These are phyloP conservation scores for Siniperca obscura DNA, from an alignment of 2,797 vertebrate species.

Conservation along the genomic window DNA sequence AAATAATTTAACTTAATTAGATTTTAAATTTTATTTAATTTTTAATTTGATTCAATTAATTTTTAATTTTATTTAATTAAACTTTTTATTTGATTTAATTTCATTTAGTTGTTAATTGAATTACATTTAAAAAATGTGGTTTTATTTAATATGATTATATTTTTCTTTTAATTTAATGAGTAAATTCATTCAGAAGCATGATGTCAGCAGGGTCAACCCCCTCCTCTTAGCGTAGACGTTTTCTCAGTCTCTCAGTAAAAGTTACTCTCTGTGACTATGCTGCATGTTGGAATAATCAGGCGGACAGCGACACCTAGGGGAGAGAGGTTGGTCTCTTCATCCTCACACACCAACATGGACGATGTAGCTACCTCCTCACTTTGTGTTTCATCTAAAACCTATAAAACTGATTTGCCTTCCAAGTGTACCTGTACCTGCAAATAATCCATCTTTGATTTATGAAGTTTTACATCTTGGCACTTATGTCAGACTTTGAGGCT, in stretches of 20 bases:
- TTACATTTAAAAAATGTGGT: neutral
- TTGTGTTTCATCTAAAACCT: neutral
- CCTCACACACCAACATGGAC: neutral
- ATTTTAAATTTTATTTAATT: neutral
- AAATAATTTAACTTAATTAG: neutral
- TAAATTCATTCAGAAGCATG: neutral
- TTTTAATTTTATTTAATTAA: neutral
- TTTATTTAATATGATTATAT: neutral
- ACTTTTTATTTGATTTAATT: neutral
- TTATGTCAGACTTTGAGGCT: no score
- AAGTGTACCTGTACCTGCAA: neutral
- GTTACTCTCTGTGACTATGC: neutral
- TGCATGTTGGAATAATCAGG: slow-evolving; percentile 49
- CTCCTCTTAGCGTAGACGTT: neutral
- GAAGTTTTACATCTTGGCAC: neutral
- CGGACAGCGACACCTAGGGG: slow-evolving; percentile 76
- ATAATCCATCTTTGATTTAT: neutral
- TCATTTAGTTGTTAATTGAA: neutral
- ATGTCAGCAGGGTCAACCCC: neutral
- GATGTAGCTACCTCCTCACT: neutral
- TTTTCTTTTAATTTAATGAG: neutral
- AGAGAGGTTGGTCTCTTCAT: neutral
- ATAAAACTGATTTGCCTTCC: neutral
- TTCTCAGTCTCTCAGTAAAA: neutral
- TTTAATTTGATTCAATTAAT: neutral